These are phyloP conservation scores for Pomatorhinus ruficollis DNA, from an alignment of 2,113 vertebrate species.

Conservation along the genomic window DNA sequence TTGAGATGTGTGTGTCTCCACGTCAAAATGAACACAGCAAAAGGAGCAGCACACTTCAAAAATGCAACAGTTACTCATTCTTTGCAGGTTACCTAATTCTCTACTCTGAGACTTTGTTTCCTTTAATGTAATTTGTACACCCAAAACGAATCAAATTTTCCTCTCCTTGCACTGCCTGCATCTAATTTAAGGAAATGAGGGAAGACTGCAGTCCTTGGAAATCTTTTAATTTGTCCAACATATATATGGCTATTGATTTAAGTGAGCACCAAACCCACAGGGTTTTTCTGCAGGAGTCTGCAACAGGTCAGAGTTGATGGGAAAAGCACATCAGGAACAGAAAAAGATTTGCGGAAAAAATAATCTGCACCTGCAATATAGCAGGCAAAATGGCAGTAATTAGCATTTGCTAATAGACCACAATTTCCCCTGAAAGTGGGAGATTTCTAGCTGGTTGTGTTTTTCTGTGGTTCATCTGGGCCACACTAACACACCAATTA, in stretches of 20 bases:
- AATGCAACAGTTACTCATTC: background rate
- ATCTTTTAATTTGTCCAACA: background rate
- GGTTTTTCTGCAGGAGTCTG: background rate
- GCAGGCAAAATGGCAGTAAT: background rate
- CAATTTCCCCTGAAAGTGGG: background rate
- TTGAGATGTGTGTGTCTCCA: background rate
- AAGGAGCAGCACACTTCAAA: background rate
- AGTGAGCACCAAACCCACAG: background rate
- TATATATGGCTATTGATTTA: background rate
- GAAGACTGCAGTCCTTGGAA: background rate
- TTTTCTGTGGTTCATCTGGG: background rate
- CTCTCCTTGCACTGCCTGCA: background rate
- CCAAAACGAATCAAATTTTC: background rate
- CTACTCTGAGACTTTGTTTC: background rate
- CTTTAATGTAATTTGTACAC: background rate
- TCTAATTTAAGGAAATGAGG: background rate
- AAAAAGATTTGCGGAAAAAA: background rate
- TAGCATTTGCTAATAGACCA: background rate
- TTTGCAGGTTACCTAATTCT: background rate
- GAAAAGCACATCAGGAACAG: background rate
- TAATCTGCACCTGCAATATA: background rate
- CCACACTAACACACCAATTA: background rate
- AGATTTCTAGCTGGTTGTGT: background rate
- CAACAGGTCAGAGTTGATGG: background rate
- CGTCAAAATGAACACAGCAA: background rate